Evolutionary conservation across 2,888 invertebrate genomes (phyloP).

Genomic region (Pelosia muscerda): DNA sequence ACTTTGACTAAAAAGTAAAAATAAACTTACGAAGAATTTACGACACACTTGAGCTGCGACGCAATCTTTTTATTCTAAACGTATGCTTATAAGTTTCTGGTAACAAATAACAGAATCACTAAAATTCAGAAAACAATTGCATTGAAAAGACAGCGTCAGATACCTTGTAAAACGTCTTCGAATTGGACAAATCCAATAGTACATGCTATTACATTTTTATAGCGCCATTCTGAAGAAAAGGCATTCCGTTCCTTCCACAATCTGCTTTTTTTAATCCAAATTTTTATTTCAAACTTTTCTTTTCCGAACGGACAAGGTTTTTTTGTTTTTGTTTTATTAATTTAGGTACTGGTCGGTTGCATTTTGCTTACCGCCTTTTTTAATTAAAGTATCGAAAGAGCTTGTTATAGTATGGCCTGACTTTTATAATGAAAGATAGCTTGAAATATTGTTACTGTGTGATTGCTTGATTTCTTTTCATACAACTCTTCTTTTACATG

Average conservation of each 20-base stretch:
- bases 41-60: no score
- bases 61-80: not conserved
- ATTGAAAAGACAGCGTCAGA: slow-evolving; percentile 34
- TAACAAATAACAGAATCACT: not conserved
- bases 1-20: not conserved
- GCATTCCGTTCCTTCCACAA: slow-evolving; percentile 51
- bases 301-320: slow-evolving; percentile 49
- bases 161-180: slow-evolving; percentile 53
- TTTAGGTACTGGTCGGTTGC: slow-evolving; percentile 13
- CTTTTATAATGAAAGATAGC: slow-evolving; percentile 1
- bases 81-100: not conserved
- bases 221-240: slow-evolving; percentile 57
- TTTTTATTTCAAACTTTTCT: slow-evolving; percentile 51
- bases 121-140: not conserved
- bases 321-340: slow-evolving; percentile 54
- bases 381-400: slow-evolving; percentile 7
- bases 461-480: not conserved
- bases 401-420: not conserved
- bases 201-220: slow-evolving; percentile 71
- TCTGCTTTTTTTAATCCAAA: slow-evolving; percentile 45
- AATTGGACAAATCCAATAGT: slow-evolving; percentile 68
- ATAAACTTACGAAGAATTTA: not conserved
- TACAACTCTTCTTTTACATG: not conserved
- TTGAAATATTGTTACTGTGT: not conserved
- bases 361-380: slow-evolving; percentile 20